These are phyloP conservation scores for Oplegnathus fasciatus DNA, from an alignment of 2,113 vertebrate species.

Conservation along the genomic window DNA sequence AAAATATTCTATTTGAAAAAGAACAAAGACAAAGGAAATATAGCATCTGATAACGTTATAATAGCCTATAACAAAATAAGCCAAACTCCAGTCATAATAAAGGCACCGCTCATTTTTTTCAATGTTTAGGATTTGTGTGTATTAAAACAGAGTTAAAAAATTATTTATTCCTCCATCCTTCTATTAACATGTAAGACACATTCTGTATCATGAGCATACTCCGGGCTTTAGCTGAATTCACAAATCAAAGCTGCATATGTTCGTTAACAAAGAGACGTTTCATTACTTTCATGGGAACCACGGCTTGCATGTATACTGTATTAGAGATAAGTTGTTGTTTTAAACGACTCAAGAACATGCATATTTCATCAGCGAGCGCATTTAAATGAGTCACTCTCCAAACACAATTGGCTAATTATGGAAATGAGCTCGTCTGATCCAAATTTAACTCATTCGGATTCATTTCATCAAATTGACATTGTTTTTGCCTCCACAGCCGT, in stretches of 20 bases:
- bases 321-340: slow-evolving; percentile 58
- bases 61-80: too few species aligned
- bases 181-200: background rate
- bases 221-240: slow-evolving; percentile 7
- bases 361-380: slow-evolving; percentile 67
- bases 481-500: slow-evolving; percentile 21
- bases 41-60: background rate
- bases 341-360: slow-evolving; percentile 70
- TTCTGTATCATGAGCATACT: background rate
- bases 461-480: slow-evolving; percentile 66
- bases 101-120: background rate
- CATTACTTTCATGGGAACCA: slow-evolving; percentile 30
- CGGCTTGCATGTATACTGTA: slow-evolving; percentile 28
- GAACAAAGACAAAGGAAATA: background rate
- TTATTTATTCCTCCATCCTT: background rate
- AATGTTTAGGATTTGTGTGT: background rate
- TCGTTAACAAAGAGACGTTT: slow-evolving; percentile 32
- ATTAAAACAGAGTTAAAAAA: background rate
- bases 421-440: slow-evolving; percentile 66
- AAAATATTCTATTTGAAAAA: background rate
- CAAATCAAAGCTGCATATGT: slow-evolving; percentile 16
- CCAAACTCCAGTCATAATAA: background rate
- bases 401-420: slow-evolving; percentile 78
- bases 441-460: slow-evolving; percentile 67
- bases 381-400: slow-evolving; percentile 66